A percentile compares a stretch with the other conserved stretches of the same genome.
phyloP scores from a whole-genome alignment of 2,113 vertebrate genomes.

The Xiphorhynchus elegans region DNA sequence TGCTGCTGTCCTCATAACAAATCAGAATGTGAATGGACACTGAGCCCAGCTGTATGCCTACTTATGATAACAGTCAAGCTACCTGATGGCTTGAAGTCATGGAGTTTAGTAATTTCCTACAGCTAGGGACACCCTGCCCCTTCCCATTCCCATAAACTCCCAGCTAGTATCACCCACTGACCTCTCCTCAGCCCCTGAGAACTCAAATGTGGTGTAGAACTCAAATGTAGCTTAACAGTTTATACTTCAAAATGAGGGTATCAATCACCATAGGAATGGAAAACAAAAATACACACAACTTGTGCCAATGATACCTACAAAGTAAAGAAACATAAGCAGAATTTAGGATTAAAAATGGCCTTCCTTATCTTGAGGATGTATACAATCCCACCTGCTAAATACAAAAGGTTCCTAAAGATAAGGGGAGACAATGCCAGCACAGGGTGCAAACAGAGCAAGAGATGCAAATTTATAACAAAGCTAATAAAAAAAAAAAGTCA shows the following conservation, averaged over 20 bases:
- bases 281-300: background rate
- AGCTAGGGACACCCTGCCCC: background rate
- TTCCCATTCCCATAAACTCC: background rate
- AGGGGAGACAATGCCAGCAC: background rate
- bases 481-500: background rate
- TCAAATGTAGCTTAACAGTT: background rate
- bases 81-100: background rate
- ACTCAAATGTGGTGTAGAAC: fast-evolving
- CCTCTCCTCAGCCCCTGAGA: background rate
- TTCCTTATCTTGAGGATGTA: background rate
- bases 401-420: background rate
- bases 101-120: background rate
- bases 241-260: background rate
- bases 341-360: background rate
- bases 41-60: background rate
- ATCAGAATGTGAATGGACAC: background rate
- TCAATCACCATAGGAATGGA: background rate
- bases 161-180: background rate
- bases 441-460: background rate
- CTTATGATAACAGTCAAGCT: background rate
- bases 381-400: background rate
- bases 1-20: background rate
- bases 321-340: background rate
- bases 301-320: background rate
- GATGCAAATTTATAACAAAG: background rate